These are phyloP conservation scores for Acanthiza pusilla DNA, from an alignment of 2,797 vertebrate genomes.

Conservation along the genomic window DNA sequence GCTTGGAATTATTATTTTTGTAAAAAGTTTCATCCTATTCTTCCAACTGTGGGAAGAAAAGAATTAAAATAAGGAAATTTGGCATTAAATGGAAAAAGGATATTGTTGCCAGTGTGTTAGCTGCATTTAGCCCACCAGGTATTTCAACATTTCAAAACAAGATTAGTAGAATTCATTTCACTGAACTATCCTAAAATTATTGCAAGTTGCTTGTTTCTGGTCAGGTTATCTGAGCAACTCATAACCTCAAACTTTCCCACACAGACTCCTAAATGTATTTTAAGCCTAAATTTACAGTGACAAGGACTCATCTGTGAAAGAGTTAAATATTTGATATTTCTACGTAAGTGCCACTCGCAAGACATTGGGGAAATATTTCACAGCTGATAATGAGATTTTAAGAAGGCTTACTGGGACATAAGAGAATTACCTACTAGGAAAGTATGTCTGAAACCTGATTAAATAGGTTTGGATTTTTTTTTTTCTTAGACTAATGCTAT, in stretches of 20 bases:
- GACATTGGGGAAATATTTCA: neutral
- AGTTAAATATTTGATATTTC: neutral
- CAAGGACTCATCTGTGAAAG: neutral
- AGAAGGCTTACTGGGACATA: neutral
- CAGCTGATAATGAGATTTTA: neutral
- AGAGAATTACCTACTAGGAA: neutral
- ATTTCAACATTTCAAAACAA: neutral
- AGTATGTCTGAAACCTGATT: neutral
- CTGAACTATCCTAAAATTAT: neutral
- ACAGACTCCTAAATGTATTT: neutral
- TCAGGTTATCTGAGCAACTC: neutral
- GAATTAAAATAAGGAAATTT: neutral
- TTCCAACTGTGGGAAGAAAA: neutral
- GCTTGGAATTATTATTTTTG: neutral
- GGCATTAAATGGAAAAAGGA: neutral
- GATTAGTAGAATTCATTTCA: neutral
- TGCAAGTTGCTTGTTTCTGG: neutral
- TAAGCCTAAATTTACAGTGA: neutral
- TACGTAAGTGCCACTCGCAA: neutral
- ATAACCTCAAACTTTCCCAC: neutral
- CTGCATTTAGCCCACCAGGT: neutral
- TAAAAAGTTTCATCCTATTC: neutral
- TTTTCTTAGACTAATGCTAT: neutral
- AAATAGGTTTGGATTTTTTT: neutral
- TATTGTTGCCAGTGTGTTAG: neutral